phyloP scores from a whole-genome alignment of 2,888 invertebrate species.

The Cantharis lateralis region DNA sequence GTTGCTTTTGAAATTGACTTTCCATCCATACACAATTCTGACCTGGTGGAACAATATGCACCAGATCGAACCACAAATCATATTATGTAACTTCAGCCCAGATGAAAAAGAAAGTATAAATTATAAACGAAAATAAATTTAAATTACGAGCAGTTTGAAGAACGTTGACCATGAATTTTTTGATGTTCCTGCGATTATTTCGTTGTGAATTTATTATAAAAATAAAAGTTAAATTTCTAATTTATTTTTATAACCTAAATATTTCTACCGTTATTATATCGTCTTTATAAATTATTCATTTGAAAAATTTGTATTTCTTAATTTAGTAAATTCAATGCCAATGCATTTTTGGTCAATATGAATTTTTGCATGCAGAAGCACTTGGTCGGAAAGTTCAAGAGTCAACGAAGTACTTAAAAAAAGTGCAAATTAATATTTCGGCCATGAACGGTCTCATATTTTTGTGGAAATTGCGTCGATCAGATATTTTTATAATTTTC shows the following conservation, averaged over 20 bases:
- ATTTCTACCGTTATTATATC: not conserved
- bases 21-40: not conserved
- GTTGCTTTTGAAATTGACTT: not conserved
- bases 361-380: not conserved
- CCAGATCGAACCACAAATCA: not conserved
- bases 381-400: not conserved
- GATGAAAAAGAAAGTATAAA: not conserved
- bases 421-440: not conserved
- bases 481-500: not conserved
- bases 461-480: not conserved
- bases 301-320: not conserved
- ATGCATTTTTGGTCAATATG: not conserved
- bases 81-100: not conserved
- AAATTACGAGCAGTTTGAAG: not conserved
- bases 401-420: not conserved
- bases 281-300: not conserved
- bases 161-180: not conserved
- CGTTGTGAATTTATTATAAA: not conserved
- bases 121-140: not conserved
- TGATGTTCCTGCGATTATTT: not conserved
- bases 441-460: not conserved
- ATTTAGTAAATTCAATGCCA: not conserved
- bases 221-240: not conserved
- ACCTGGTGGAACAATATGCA: not conserved
- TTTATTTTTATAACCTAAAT: not conserved